Conservation (phyloP, 2,113 vertebrate species). For the Brachyhypopomus occidentalis region DNA sequence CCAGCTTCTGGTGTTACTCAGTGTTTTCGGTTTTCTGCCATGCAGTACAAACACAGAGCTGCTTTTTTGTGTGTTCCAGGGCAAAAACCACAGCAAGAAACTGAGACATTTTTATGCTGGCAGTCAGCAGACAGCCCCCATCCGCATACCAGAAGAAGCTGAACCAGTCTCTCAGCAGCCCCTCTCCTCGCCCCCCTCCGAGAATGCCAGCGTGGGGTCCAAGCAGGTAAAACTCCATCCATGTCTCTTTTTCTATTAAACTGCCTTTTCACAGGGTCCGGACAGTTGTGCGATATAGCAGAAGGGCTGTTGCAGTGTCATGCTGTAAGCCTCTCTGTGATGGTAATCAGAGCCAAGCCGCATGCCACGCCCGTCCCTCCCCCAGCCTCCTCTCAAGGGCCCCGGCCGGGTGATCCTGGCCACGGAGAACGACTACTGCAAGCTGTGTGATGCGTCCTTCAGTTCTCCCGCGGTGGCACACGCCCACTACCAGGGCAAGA, state of each 20-base stretch:
- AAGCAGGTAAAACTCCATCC: slow-evolving; percentile 79
- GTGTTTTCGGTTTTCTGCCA: neutral
- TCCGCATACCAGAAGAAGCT: slow-evolving; percentile 81
- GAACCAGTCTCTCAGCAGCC: slow-evolving; percentile 79
- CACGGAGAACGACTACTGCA: slow-evolving; percentile 98
- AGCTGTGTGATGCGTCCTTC: slow-evolving; percentile 96
- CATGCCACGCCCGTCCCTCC: slow-evolving; percentile 51
- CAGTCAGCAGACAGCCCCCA: slow-evolving; percentile 88
- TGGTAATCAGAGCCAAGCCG: slow-evolving; percentile 43
- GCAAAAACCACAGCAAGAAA: slow-evolving; percentile 98
- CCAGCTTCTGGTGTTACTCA: neutral
- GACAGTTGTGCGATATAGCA: too few relatives aligned
- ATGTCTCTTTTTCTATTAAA: neutral
- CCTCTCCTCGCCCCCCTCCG: slow-evolving; percentile 74
- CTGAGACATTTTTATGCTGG: slow-evolving; percentile 95
- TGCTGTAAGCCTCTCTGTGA: slow-evolving; percentile 19
- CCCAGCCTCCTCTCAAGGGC: slow-evolving; percentile 83
- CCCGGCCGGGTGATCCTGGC: slow-evolving; percentile 93
- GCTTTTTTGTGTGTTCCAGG: slow-evolving; percentile 74
- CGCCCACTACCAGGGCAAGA: slow-evolving; percentile 97
- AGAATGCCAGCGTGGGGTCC: slow-evolving; percentile 65
- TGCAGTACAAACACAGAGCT: slow-evolving; percentile 5
- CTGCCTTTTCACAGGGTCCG: neutral
- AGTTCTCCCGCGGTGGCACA: slow-evolving; percentile 94
- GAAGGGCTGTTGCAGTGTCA: slow-evolving; percentile 23